Evolutionary conservation across 1,140 invertebrate genomes (phyloP).

Genomic region (Drosophila quadrilineata): DNA sequence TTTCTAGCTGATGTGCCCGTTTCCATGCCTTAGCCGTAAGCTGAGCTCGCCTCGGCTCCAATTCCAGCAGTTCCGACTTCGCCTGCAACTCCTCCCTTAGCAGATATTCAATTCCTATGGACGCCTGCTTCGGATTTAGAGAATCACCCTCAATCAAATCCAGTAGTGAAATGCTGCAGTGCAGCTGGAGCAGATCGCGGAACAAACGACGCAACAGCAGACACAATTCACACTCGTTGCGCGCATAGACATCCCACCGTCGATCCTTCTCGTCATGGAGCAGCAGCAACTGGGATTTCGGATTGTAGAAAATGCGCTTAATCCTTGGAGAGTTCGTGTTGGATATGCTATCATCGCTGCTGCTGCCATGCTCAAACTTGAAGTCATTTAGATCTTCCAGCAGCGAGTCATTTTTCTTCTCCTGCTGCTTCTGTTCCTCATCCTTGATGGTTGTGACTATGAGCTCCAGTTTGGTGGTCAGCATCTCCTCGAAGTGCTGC

Average conservation of each 20-base stretch:
- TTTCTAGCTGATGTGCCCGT: conserved; percentile 36
- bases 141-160: conserved; percentile 11
- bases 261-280: conserved; percentile 42
- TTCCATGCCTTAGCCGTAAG: background rate
- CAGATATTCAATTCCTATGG: conserved; percentile 35
- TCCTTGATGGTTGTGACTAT: conserved; percentile 1
- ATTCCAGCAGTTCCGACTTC: conserved; percentile 7
- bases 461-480: conserved; percentile 19
- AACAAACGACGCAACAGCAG: conserved; percentile 38
- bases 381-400: background rate
- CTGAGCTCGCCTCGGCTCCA: background rate
- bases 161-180: conserved; percentile 42
- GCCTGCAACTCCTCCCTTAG: conserved; percentile 44
- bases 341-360: background rate
- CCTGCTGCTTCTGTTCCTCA: background rate
- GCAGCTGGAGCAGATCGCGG: conserved; percentile 47
- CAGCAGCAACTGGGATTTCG: conserved; percentile 24
- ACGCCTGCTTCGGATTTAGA: background rate
- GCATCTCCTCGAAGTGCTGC: conserved; percentile 40
- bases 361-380: background rate
- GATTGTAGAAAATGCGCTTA: conserved; percentile 53
- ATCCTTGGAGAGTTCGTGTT: background rate
- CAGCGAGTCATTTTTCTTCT: background rate
- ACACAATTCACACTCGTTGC: conserved; percentile 26
- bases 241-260: conserved; percentile 54